Evolutionary conservation across 2,797 vertebrate genomes (phyloP), one percentile per base, ranked within the genome.

Genomic region (Falco berigora): DNA sequence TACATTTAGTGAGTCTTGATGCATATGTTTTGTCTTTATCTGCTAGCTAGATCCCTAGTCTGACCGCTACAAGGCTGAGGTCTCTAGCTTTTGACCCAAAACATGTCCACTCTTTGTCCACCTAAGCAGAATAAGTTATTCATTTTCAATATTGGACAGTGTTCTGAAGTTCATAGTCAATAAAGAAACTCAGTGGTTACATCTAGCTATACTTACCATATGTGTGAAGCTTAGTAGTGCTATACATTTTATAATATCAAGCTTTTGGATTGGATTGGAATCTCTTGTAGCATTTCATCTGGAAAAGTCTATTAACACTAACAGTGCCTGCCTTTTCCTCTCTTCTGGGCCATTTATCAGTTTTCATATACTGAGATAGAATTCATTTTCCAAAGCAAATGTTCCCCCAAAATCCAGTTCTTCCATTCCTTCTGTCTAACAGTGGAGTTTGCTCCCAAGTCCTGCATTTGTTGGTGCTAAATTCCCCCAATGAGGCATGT

Each of bases 281-380:
- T 8, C 2, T 42, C 58, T 25, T 42, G 14, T 9, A 42, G 5
- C 7, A 62, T 55, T 92, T 82, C 1, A 21, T 40, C 42, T 66
- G 27, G 17, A 56, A 66, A 77, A 47, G 40, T 14, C 23, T 75
- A 10, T 64, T 47, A 55, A 19, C 1, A 2, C 3, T 62, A 8
- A 8, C 24, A 72, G 74, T 5, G 13, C 4, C 23, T 82, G 7
- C 10, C 6, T 82, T 92, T 74, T 36, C 8, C 42, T 61, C n/a
- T 50, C 23, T 66, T 90, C 56, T 7, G 19, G 19, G 6, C 17
- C 28, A 22, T 42, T 77, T 78, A n/a, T 18, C 36, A 78, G 23
- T 14, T 64, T 72, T 46, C 4, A 9, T 42, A 30, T 19, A 4
- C 8, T 0, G 1, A 73, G n/a, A 50, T 4, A 32, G 12, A 80